Evolutionary conservation across 2,113 vertebrate genomes (phyloP), one percentile per base, ranked within the genome.

Genomic region (Sialia sialis): DNA sequence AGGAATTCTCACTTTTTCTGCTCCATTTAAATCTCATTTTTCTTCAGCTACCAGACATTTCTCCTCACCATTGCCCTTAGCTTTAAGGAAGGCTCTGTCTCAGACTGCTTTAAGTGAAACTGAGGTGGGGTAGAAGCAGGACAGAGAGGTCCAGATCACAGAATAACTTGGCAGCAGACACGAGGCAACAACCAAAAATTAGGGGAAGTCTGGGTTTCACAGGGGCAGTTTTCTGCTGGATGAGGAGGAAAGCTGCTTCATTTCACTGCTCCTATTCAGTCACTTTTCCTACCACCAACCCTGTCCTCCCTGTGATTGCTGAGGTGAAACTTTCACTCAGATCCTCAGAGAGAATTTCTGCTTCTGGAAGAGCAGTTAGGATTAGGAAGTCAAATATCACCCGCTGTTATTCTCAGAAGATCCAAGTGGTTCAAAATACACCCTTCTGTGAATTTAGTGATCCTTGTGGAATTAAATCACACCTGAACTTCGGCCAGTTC

Each of bases 1-100:
- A 90, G 75, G 87, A 77, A 90, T 88, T 58, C 25, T 77, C 68
- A 30, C 90, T 78, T 93, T 94, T 94, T 84, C 93, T 87, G 52
- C 89, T 91, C 82, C 49, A 88, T 90, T 85, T 85, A 86, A 77
- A 88, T 60, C 79, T 70, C 48, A 16, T 87, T 87, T 84, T 92
- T 75, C 77, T 92, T 78, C 39, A 77, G 73, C n/a, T 32, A 66
- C 62, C 75, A 92, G 79, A 60, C 36, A 34, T 60, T 75, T 86
- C 64, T 88, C 90, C 77, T 87, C 72, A 62, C 52, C 0, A 0
- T 23, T 79, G 73, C 68, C 90, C 52, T 91, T 41, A 12, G 38
- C 79, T 95, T 80, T 77, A 67, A 34, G 75, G 16, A 73, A 87
- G 58, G 89, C 63, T 94, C 58, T 58, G 51, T 72, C 94, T 91